phyloP scores from a whole-genome alignment of 2,113 vertebrate species.

The Podarcis muralis region DNA sequence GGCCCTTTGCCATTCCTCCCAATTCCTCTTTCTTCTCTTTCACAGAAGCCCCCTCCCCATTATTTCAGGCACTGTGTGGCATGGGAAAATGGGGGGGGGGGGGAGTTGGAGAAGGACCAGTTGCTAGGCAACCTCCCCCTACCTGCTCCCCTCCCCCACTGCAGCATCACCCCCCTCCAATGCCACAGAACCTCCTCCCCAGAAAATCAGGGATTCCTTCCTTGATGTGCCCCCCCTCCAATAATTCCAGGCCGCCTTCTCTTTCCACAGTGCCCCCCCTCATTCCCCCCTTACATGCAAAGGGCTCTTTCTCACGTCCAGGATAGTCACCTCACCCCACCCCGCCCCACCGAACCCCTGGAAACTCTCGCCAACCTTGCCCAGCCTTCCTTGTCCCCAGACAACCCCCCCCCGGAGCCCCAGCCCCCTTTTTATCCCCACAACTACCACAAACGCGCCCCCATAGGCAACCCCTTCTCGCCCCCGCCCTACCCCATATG shows the following conservation, averaged over 20 bases:
- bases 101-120: background rate
- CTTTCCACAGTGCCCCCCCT: too few relatives aligned
- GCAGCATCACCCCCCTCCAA: constrained; percentile 4
- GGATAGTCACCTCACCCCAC: too few relatives aligned
- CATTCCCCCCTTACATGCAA: background rate
- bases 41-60: background rate
- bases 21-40: background rate
- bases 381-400: background rate
- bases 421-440: too few relatives aligned
- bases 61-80: constrained; percentile 16
- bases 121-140: constrained; percentile 30
- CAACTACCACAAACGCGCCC: background rate
- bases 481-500: background rate
- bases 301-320: background rate
- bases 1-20: background rate
- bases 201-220: background rate
- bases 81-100: background rate
- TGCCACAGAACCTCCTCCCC: background rate
- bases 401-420: background rate
- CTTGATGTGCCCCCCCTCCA: background rate
- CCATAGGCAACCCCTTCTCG: background rate
- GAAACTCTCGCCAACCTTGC: background rate
- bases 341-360: too few relatives aligned
- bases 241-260: background rate
- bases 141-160: constrained; percentile 34